phyloP scores from a whole-genome alignment of 35 echinoderm and acorn worm species.

The Strongylocentrotus purpuratus region DNA sequence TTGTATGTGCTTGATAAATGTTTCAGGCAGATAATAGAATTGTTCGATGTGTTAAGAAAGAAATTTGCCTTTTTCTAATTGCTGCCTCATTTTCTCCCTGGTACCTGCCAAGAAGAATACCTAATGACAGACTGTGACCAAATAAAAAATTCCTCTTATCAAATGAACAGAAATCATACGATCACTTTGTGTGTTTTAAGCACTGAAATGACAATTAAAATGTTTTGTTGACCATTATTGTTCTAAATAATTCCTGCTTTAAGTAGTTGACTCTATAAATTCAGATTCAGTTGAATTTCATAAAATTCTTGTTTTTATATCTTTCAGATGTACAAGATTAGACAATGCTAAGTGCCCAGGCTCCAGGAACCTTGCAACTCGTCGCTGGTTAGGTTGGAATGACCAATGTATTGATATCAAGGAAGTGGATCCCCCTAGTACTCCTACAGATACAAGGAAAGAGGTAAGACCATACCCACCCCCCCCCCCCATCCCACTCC shows the following conservation, averaged over 20 bases:
- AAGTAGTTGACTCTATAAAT: not conserved
- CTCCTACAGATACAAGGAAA: constrained; percentile 31
- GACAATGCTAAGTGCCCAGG: constrained; percentile 18
- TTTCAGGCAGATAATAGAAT: too few species aligned
- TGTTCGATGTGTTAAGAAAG: too few species aligned
- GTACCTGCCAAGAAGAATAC: too few species aligned
- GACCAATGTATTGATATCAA: constrained; percentile 44
- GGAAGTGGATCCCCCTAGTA: constrained; percentile 49
- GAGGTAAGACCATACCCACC: not conserved
- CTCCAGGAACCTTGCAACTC: constrained; percentile 7
- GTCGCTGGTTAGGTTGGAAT: constrained; percentile 48
- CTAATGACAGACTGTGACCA: too few species aligned
- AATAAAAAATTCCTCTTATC: too few species aligned
- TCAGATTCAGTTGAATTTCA: not conserved
- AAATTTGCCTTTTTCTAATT: too few species aligned
- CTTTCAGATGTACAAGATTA: constrained; percentile 48
- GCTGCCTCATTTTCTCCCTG: too few species aligned
- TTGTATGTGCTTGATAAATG: too few species aligned
- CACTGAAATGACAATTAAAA: not conserved
- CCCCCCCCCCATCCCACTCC: not conserved
- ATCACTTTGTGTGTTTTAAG: too few species aligned
- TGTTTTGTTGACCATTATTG: not conserved
- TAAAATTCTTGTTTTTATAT: not conserved
- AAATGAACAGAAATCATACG: too few species aligned
- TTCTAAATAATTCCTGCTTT: not conserved